Percentiles rank a stretch among this genome's conserved stretches.
Evolutionary conservation across 2,113 vertebrate genomes (phyloP).

Genomic region (Castor canadensis): DNA sequence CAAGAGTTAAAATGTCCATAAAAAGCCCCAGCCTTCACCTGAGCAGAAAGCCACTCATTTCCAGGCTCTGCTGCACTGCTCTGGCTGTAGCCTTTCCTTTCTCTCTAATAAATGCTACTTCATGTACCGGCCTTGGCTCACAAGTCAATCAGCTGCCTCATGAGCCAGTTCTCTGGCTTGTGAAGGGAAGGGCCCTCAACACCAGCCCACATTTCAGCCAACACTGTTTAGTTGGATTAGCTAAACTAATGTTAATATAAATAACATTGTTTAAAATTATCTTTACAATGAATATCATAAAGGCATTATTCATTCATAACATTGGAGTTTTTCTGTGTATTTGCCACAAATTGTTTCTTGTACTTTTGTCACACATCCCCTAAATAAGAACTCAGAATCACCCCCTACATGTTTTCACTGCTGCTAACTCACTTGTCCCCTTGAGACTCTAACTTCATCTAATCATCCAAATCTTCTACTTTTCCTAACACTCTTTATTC

Average conservation of each 20-base stretch:
- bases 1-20: no score
- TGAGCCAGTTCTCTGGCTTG: no score
- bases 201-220: no score
- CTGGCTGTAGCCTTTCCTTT: no score
- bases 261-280: not conserved
- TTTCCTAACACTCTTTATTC: not conserved
- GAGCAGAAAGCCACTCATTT: no score
- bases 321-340: not conserved
- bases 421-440: not conserved
- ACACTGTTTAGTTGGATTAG: no score
- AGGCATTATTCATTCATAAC: slow-evolving; percentile 40
- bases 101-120: no score
- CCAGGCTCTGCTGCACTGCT: no score
- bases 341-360: not conserved
- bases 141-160: no score
- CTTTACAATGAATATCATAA: slow-evolving; percentile 12
- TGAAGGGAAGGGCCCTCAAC: no score
- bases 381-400: slow-evolving; percentile 35
- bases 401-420: not conserved
- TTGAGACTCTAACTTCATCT: slow-evolving; percentile 15
- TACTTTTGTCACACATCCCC: not conserved
- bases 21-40: no score
- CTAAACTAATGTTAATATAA: not conserved
- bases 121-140: no score
- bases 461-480: not conserved